Conservation (phyloP, 2,113 vertebrate species). For the Peromyscus polionotus region DNA sequence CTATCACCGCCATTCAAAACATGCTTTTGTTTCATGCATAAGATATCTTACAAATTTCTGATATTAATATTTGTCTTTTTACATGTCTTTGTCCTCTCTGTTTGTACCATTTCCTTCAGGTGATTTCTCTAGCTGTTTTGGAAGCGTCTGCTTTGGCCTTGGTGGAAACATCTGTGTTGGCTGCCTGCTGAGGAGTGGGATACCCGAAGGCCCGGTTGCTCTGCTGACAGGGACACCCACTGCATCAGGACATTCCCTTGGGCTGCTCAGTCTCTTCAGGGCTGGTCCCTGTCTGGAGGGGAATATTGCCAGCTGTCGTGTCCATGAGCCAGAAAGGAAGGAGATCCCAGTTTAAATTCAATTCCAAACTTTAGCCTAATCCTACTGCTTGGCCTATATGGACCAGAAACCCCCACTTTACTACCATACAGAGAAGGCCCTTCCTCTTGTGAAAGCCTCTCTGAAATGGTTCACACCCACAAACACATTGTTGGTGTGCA, state of each 20-base stretch:
- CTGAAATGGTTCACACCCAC: constrained; percentile 4
- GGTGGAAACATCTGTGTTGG: background rate
- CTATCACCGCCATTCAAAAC: background rate
- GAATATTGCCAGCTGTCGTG: background rate
- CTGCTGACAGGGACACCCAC: background rate
- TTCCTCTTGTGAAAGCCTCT: background rate
- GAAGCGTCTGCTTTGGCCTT: background rate
- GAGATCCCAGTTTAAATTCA: constrained; percentile 5
- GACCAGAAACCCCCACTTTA: background rate
- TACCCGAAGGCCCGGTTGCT: background rate
- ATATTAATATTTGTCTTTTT: background rate
- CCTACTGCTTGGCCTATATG: background rate
- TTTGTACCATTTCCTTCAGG: constrained; percentile 9
- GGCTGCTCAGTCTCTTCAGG: background rate
- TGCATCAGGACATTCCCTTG: background rate
- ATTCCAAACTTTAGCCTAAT: background rate
- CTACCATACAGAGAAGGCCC: background rate
- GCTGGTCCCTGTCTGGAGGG: background rate
- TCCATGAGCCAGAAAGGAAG: background rate
- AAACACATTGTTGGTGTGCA: background rate
- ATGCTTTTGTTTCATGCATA: background rate
- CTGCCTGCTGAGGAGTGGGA: background rate
- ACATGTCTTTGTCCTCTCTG: background rate
- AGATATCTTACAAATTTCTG: constrained; percentile 13
- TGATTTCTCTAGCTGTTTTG: constrained; percentile 40